Percentiles rank a stretch among this genome's conserved stretches.
Conservation (phyloP, 1,140 invertebrate genomes). For the Ylistrum balloti region DNA sequence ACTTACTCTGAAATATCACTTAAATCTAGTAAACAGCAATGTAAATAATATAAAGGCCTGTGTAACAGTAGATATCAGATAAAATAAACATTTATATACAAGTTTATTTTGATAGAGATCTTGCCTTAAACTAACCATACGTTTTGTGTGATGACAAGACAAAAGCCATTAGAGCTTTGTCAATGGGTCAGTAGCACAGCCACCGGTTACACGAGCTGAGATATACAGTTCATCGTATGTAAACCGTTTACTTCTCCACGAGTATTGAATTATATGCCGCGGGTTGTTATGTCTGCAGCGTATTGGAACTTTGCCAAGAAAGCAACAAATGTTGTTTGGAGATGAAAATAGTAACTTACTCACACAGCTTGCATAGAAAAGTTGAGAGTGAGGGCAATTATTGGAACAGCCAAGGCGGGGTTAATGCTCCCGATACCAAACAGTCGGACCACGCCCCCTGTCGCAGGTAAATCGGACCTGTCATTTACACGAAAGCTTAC, state of each 20-base stretch:
- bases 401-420: not conserved
- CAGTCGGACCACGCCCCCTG: not conserved
- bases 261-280: slow-evolving; percentile 11
- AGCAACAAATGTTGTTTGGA: slow-evolving; percentile 33
- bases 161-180: not conserved
- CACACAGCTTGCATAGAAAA: not conserved
- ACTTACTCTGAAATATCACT: too few relatives aligned
- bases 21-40: too few relatives aligned
- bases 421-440: not conserved
- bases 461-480: not conserved
- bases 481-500: not conserved
- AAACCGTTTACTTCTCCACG: not conserved
- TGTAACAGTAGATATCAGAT: too few relatives aligned
- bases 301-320: not conserved
- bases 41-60: too few relatives aligned
- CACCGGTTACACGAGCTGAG: not conserved
- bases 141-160: not conserved
- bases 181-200: slow-evolving; percentile 14
- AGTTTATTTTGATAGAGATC: not conserved
- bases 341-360: slow-evolving; percentile 40
- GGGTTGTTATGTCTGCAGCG: slow-evolving; percentile 15
- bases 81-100: too few relatives aligned
- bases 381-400: not conserved
- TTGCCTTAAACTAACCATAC: not conserved
- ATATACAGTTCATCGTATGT: not conserved